These are phyloP conservation scores for Potamarius usumacintae DNA, from an alignment of 2,113 vertebrate species.

Conservation along the genomic window DNA sequence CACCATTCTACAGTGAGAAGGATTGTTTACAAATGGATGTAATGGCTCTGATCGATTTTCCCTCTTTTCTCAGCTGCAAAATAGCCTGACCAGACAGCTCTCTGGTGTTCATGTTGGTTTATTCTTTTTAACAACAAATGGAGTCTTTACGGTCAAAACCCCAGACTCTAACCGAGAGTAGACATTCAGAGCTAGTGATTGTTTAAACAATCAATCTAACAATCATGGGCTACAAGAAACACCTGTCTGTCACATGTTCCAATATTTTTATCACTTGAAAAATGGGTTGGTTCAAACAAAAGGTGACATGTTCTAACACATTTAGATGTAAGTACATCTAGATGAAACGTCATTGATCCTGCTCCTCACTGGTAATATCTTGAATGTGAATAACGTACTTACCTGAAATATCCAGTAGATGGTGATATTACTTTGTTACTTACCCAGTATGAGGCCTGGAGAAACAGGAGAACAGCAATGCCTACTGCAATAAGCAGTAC, in stretches of 20 bases:
- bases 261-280: neutral
- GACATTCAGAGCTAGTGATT: neutral
- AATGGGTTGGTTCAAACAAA: neutral
- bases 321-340: neutral
- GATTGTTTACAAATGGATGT: neutral
- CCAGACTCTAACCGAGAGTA: neutral
- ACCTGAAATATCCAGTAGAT: conserved; percentile 4
- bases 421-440: neutral
- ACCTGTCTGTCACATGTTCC: neutral
- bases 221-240: neutral
- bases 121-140: neutral
- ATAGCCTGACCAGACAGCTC: neutral
- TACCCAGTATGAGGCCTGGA: neutral
- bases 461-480: neutral
- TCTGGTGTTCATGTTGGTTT: no score
- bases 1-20: neutral
- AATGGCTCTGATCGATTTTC: neutral
- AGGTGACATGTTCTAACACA: neutral
- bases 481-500: neutral
- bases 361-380: neutral
- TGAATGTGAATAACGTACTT: neutral
- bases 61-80: neutral
- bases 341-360: neutral
- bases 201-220: neutral
- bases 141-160: neutral